These are phyloP conservation scores for Campylomormyrus tamandua DNA, from an alignment of 2,113 vertebrate species.

Conservation along the genomic window DNA sequence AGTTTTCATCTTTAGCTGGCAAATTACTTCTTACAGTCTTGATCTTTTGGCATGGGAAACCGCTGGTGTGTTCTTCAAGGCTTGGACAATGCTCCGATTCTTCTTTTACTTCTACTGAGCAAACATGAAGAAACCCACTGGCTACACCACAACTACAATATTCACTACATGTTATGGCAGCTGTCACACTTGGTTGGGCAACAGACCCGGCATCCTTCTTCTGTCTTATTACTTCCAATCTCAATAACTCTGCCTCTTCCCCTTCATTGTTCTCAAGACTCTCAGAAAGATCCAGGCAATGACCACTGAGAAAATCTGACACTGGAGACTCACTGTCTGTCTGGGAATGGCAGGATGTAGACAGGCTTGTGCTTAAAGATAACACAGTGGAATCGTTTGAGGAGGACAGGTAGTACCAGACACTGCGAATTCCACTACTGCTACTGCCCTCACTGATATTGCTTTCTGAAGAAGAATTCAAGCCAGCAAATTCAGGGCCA, in stretches of 20 bases:
- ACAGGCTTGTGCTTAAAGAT: conserved; percentile 25
- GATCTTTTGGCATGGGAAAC: background rate
- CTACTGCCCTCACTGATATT: conserved; percentile 2
- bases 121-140: background rate
- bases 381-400: conserved; percentile 21
- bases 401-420: conserved; percentile 38
- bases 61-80: background rate
- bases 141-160: background rate
- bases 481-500: background rate
- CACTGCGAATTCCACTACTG: conserved; percentile 35
- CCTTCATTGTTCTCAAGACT: conserved; percentile 1
- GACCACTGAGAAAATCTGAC: conserved; percentile 8
- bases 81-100: background rate
- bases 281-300: conserved; percentile 6
- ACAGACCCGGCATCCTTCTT: background rate
- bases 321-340: background rate
- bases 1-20: background rate
- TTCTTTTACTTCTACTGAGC: background rate
- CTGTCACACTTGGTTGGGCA: background rate
- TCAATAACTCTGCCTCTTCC: background rate
- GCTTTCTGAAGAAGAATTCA: background rate
- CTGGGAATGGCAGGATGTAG: conserved; percentile 10
- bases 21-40: background rate
- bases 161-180: background rate
- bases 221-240: background rate